Evolutionary conservation across 92 coral and sea anemone species (phyloP), one percentile per base, ranked within the genome.

Genomic region (Paramuricea clavata): DNA sequence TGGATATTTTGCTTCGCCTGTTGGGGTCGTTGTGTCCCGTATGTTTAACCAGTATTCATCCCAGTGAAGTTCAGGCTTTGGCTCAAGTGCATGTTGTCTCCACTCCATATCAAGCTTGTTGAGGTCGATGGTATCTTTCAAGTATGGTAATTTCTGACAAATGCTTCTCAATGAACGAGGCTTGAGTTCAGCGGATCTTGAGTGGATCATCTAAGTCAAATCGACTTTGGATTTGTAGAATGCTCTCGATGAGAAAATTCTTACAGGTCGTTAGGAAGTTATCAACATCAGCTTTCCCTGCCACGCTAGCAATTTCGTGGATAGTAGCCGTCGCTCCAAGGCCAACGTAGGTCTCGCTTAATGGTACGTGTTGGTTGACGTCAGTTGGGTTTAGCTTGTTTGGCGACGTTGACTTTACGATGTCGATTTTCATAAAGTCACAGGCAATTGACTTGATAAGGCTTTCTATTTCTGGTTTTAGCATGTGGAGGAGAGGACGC

Each of bases 401-500:
- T n/a, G n/a, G n/a, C n/a, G n/a, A n/a, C n/a, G n/a, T n/a, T n/a
- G n/a, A n/a, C n/a, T n/a, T n/a, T n/a, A n/a, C n/a, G n/a, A n/a
- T n/a, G n/a, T n/a, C n/a, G n/a, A n/a, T n/a, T n/a, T n/a, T n/a
- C n/a, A 36, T 21, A 10, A 43, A 25, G 35, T 74, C 60, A n/a
- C 61, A 34, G 74, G 74, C 74, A 17, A 68, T 71, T 12, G 77
- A 32, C 35, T 36, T 71, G 15, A 71, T 12, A 6, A 71, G 77
- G 52, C 77, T 22, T 35, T 71, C 77, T 2, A 71, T 23, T 41
- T 71, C 74, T 17, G 39, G 74, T 41, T 71, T 32, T 32, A 71
- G 26, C 28, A 80, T 90, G 71, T 85, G 90, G 81, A 90, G 87
- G 90, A 90, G 25, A 6, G 88, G 90, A n/a, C n/a, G n/a, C n/a